phyloP scores from a whole-genome alignment of 1,140 invertebrate species.

The Ceratosolen fusciceps region DNA sequence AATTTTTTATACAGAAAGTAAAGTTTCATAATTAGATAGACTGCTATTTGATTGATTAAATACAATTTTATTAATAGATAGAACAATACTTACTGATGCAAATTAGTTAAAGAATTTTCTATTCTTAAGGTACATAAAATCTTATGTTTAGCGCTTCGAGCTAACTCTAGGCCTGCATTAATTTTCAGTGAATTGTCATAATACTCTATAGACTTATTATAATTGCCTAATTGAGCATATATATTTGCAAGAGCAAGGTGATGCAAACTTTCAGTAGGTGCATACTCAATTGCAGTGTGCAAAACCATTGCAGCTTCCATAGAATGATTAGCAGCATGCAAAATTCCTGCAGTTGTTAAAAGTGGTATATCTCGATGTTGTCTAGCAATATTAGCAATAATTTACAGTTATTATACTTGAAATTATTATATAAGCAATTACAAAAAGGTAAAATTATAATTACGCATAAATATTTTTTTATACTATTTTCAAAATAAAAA shows the following conservation, averaged over 20 bases:
- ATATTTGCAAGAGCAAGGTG: no score
- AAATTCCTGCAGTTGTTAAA: slow-evolving; percentile 85
- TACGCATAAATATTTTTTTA: no score
- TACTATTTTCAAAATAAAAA: no score
- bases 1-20: slow-evolving; percentile 40
- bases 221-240: slow-evolving; percentile 77
- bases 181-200: slow-evolving; percentile 82
- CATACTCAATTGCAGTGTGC: no score
- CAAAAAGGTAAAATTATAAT: no score
- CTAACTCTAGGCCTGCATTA: slow-evolving; percentile 73
- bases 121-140: slow-evolving; percentile 81
- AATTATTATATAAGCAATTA: no score
- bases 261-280: no score
- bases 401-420: no score
- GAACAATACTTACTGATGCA: no score
- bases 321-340: slow-evolving; percentile 81
- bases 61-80: no score
- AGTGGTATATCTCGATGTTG: slow-evolving; percentile 84
- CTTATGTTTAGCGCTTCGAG: slow-evolving; percentile 76
- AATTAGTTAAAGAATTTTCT: slow-evolving; percentile 75
- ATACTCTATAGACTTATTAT: slow-evolving; percentile 76
- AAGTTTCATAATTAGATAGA: slow-evolving; percentile 78
- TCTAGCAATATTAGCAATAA: slow-evolving; percentile 65
- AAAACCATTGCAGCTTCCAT: slow-evolving; percentile 86
- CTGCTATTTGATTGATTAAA: no score